Percentiles rank a stretch among this genome's conserved stretches.
Evolutionary conservation across 2,797 vertebrate species (phyloP).

Genomic region (Danio kyathit): DNA sequence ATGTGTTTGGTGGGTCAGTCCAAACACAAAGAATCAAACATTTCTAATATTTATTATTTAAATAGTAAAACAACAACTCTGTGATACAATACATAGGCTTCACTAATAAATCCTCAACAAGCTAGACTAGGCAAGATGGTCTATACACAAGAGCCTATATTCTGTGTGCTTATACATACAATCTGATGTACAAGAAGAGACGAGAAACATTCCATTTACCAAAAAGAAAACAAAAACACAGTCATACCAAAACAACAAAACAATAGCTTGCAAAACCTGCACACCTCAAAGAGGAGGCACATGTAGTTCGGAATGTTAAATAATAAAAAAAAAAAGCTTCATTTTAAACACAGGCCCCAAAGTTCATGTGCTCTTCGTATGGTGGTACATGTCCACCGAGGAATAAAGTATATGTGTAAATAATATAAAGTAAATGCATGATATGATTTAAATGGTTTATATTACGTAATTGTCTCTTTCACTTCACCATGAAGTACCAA

Average conservation of each 20-base stretch:
- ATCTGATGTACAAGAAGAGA: slow-evolving; percentile 76
- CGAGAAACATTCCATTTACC: slow-evolving; percentile 64
- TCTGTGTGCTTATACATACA: slow-evolving; percentile 69
- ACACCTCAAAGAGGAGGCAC: slow-evolving; percentile 57
- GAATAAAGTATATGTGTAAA: slow-evolving; percentile 13
- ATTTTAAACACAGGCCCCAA: slow-evolving; percentile 48
- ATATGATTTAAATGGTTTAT: not conserved
- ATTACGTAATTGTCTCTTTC: not conserved
- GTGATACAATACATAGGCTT: slow-evolving; percentile 78
- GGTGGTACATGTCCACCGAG: not conserved
- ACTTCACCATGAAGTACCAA: slow-evolving; percentile 8
- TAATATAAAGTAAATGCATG: slow-evolving; percentile 28
- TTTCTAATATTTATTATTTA: slow-evolving; percentile 84
- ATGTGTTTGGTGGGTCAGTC: slow-evolving; percentile 68
- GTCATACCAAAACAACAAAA: slow-evolving; percentile 58
- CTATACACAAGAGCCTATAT: slow-evolving; percentile 71
- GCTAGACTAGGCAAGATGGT: slow-evolving; percentile 72
- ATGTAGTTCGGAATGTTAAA: slow-evolving; percentile 39
- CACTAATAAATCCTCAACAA: slow-evolving; percentile 77
- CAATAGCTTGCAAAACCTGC: slow-evolving; percentile 63
- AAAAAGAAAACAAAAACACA: slow-evolving; percentile 62
- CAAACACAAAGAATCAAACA: slow-evolving; percentile 67
- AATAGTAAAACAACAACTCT: slow-evolving; percentile 86
- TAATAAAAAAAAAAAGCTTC: slow-evolving; percentile 47
- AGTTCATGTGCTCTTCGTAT: slow-evolving; percentile 20